These are phyloP conservation scores for Microcebus murinus DNA, from an alignment of 2,113 vertebrate species.

Conservation along the genomic window DNA sequence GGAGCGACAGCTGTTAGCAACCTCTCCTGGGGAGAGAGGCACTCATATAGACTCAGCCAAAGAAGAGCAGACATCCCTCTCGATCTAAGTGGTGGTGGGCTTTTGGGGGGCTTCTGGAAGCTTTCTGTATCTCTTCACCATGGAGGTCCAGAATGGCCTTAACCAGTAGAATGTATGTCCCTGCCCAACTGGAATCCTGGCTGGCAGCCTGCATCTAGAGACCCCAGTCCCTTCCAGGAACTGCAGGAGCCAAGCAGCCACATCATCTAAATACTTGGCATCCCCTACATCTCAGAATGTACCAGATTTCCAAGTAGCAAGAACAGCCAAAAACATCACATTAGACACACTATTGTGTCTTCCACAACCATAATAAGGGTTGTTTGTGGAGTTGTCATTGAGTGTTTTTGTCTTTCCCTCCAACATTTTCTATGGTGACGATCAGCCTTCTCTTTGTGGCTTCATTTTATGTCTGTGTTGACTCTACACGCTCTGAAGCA, in stretches of 20 bases:
- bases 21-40: background rate
- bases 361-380: background rate
- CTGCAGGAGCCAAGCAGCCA: background rate
- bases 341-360: background rate
- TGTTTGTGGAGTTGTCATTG: background rate
- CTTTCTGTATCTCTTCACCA: background rate
- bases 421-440: background rate
- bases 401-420: background rate
- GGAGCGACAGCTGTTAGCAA: background rate
- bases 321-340: background rate
- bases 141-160: background rate
- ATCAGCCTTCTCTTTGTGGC: background rate
- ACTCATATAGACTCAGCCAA: background rate
- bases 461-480: slow-evolving; percentile 29
- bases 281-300: background rate
- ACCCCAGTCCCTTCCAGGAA: background rate
- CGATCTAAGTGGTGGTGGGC: background rate
- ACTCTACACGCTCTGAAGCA: background rate
- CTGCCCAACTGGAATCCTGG: background rate
- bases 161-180: background rate
- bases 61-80: background rate
- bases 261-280: background rate
- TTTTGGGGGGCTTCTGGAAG: background rate
- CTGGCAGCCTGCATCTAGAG: background rate
- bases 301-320: background rate